These are phyloP conservation scores for Caranx melampygus DNA, from an alignment of 2,113 vertebrate species.

Conservation along the genomic window DNA sequence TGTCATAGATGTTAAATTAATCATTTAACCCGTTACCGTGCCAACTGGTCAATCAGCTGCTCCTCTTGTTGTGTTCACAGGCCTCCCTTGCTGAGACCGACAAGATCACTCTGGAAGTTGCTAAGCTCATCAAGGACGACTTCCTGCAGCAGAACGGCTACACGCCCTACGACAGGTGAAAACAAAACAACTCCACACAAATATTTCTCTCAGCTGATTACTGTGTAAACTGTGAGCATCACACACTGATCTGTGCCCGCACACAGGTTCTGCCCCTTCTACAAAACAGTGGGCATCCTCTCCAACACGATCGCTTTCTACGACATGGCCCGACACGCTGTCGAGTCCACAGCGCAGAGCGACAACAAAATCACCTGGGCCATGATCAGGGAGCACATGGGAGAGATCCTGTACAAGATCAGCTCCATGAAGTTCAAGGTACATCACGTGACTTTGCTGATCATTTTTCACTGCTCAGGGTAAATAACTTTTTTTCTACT, in stretches of 20 bases:
- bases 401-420: conserved; percentile 94
- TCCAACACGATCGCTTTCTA: conserved; percentile 98
- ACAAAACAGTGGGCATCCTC: conserved; percentile 97
- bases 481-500: background rate
- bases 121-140: conserved; percentile 97
- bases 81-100: conserved; percentile 97
- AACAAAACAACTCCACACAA: background rate
- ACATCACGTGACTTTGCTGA: background rate
- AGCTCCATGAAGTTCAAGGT: conserved; percentile 99
- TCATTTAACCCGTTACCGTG: background rate
- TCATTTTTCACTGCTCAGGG: background rate
- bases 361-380: conserved; percentile 98
- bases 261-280: conserved; percentile 97
- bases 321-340: conserved; percentile 95
- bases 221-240: background rate
- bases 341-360: conserved; percentile 96
- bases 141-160: conserved; percentile 99
- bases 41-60: background rate
- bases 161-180: conserved; percentile 94
- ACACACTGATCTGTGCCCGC: background rate
- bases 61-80: conserved; percentile 72
- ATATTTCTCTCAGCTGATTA: background rate
- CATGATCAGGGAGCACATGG: conserved; percentile 96
- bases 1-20: background rate
- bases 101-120: conserved; percentile 98